Evolutionary conservation across 2,888 invertebrate genomes (phyloP).

Genomic region (Choristoneura rosaceana): DNA sequence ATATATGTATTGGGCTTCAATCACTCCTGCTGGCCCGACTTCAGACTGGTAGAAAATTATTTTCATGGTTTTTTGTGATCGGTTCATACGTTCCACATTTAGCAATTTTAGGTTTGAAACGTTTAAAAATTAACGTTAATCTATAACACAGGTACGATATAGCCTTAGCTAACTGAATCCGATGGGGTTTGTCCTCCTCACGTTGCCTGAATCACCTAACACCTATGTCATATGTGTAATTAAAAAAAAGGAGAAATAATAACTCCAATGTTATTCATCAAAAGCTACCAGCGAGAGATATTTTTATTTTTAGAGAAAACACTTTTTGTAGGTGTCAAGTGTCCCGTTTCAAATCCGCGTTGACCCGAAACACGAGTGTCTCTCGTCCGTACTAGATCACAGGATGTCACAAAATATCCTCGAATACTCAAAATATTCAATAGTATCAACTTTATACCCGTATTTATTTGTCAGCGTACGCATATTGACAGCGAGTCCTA

Average conservation of each 20-base stretch:
- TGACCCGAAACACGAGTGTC: slow-evolving; percentile 3
- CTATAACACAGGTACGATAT: no score
- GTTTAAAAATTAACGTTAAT: no score
- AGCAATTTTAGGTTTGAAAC: no score
- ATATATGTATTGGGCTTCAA: no score
- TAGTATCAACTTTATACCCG: slow-evolving; percentile 7
- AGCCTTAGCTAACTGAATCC: no score
- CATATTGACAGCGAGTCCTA: not conserved
- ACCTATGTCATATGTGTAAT: no score
- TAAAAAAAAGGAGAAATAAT: not conserved
- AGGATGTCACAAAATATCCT: not conserved
- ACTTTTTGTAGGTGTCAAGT: not conserved
- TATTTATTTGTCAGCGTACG: slow-evolving; percentile 8
- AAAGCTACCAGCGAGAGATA: not conserved
- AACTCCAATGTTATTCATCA: not conserved
- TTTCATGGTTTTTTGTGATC: no score
- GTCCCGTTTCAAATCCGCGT: not conserved
- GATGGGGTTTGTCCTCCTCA: no score
- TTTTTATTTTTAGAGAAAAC: not conserved
- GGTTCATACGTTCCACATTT: no score
- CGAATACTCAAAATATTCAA: slow-evolving; percentile 22
- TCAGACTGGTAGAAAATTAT: no score
- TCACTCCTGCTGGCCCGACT: no score
- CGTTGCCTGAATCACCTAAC: no score
- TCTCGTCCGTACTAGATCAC: slow-evolving; percentile 8